Evolutionary conservation across 2,797 vertebrate species (phyloP), one percentile per base, ranked within the genome.

Genomic region (Halcyon chelicuti): DNA sequence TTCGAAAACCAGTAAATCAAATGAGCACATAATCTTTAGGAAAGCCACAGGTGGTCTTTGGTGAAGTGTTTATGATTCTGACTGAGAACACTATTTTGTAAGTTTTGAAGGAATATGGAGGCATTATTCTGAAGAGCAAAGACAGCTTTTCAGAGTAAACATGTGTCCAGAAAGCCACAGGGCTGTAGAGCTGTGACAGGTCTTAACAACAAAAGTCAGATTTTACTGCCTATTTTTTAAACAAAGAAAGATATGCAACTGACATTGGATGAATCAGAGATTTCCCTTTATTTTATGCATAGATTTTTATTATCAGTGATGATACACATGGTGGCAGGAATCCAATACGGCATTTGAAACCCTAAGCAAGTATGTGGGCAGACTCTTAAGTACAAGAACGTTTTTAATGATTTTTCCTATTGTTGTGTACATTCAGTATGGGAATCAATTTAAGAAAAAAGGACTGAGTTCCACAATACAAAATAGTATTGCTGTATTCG

Each of bases 21-120:
- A 88, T 65, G 46, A 74, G 55, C 16, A 83, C 93, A 85, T 70
- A 79, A 58, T 90, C 46, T 92, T 91, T 65, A 76, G 78, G 68
- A 89, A 86, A 89, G 77, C 78, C 57, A 61, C 52, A 86, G 40
- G 35, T 79, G 73, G 74, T 94, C 13, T 74, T 94, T 88, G 49
- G 58, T 90, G 85, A 83, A 86, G 73, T 89, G 88, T 89, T 94
- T 93, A 86, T 92, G 13, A 88, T 92, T 91, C 93, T 94, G 80
- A 72, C 63, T 73, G 52, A 84, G 33, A 78, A 55, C 75, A 91
- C 33, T 74, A 57, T 35, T 19, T 79, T 78, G 54, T 40, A 79
- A 54, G 55, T 84, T 93, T 82, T 62, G 40, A 88, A 81, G 73
- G 82, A 76, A 80, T 51, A 40, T 14, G 3, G 31, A 57, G 55